Evolutionary conservation across 2,797 vertebrate genomes (phyloP), one percentile per base, ranked within the genome.

Genomic region (Steatocranus sp.): DNA sequence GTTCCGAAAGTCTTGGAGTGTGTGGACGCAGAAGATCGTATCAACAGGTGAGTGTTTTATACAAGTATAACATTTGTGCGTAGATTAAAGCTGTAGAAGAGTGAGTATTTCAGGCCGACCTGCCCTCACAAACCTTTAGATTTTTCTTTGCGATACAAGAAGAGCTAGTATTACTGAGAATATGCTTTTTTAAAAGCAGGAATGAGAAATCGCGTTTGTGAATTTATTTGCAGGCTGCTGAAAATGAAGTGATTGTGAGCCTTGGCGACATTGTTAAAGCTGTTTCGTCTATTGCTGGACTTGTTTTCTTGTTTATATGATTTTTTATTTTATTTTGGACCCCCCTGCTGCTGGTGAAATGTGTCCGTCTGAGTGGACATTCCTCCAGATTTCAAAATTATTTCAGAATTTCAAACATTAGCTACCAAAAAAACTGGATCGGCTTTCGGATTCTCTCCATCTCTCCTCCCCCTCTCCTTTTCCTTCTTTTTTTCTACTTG

Each of bases 31-130:
- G 66, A 78, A 79, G 46, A 75, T 78, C 48, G 15, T 2, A 85
- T 49, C 82, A 90, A 81, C 87, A 91, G 91, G 94, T 95, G 83
- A 89, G 23, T 7, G 9, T 20, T 79, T 79, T 43, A 23, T 23
- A 14, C 20, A 41, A 66, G 61, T 23, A 3, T 27, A 27, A 11
- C 8, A 0, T 70, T 23, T 27, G 66, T 11, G 66, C 6, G 41
- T 25, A 46, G 23, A 17, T 46, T 0, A 17, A 27, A 46, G 15
- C 38, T 5, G 66, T 23, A 2, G 14, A 46, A 0, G 0, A 27
- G 41, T 11, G 41, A 70, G 14, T 17, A 2, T 43, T 70, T 70
- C 34, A 38, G 58, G 32, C 30, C 1, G 17, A 61, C 18, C 2
- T 70, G 14, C 17, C 15, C 23, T 7, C 23, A 27, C 23, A 43